Conservation (phyloP, 2,113 vertebrate species). For the Romanogobio albipinnatus region DNA sequence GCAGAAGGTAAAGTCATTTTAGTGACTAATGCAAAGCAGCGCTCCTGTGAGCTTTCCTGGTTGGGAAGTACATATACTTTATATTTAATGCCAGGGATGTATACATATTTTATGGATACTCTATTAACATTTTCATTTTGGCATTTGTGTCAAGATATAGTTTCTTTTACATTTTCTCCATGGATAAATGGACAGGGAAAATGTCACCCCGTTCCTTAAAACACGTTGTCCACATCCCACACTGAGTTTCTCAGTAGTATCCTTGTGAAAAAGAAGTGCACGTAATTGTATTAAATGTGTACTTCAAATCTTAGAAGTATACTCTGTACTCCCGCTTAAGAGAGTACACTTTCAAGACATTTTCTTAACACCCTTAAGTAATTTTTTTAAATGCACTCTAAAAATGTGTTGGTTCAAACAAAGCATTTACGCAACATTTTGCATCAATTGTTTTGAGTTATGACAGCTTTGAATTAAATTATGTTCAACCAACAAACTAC, state of each 20-base stretch:
- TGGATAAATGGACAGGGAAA: slow-evolving; percentile 17
- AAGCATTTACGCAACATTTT: too few species aligned
- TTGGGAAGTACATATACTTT: slow-evolving; percentile 6
- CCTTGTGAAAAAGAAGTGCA: not conserved
- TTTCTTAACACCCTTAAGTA: too few species aligned
- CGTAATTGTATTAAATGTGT: too few species aligned
- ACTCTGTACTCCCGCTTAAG: too few species aligned
- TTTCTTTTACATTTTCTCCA: slow-evolving; percentile 2
- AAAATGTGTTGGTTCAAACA: too few species aligned
- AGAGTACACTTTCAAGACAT: too few species aligned
- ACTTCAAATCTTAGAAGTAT: too few species aligned
- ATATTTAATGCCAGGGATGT: slow-evolving; percentile 2
- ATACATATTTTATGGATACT: not conserved
- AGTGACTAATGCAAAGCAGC: slow-evolving; percentile 37
- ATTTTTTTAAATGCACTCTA: too few species aligned
- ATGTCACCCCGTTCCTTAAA: not conserved
- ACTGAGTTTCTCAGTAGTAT: not conserved
- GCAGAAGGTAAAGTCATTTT: slow-evolving; percentile 48
- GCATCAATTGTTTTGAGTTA: too few species aligned
- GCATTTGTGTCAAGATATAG: slow-evolving; percentile 6
- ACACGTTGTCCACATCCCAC: not conserved
- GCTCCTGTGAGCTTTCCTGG: not conserved
- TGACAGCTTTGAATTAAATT: too few species aligned
- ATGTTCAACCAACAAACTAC: too few species aligned
- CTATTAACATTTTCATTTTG: slow-evolving; percentile 32